Evolutionary conservation across 2,888 invertebrate species (phyloP).

Genomic region (Lutraria lutraria): DNA sequence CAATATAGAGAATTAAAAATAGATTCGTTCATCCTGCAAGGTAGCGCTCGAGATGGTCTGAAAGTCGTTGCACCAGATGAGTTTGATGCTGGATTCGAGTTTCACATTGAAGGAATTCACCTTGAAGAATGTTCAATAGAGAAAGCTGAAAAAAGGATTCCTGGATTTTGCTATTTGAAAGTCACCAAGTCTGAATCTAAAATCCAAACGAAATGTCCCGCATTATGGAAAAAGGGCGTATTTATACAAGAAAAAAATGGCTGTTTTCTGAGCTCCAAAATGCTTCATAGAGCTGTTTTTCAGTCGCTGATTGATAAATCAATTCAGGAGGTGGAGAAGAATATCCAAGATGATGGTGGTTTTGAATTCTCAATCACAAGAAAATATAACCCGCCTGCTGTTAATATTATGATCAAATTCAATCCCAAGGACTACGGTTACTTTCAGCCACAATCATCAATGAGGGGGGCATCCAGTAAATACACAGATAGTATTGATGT

Average conservation of each 20-base stretch:
- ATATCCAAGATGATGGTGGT: background rate
- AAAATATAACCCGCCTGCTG: slow-evolving; percentile 59
- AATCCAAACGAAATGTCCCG: slow-evolving; percentile 38
- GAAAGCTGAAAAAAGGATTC: slow-evolving; percentile 22
- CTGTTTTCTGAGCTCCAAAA: slow-evolving; percentile 45
- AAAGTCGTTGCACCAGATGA: slow-evolving; percentile 65
- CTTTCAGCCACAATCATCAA: background rate
- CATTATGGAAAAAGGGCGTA: slow-evolving; percentile 30
- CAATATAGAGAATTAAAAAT: slow-evolving; percentile 43
- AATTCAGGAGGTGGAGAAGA: slow-evolving; percentile 11
- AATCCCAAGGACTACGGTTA: background rate
- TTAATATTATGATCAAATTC: slow-evolving; percentile 50
- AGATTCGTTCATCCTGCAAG: slow-evolving; percentile 60
- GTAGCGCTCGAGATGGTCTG: slow-evolving; percentile 67
- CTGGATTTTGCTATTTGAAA: slow-evolving; percentile 49
- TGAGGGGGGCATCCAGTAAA: too few species aligned
- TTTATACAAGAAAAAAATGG: slow-evolving; percentile 14
- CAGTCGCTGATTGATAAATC: slow-evolving; percentile 51
- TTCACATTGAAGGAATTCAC: slow-evolving; percentile 51
- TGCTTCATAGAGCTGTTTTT: slow-evolving; percentile 47
- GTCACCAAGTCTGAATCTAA: background rate
- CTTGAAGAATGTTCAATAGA: background rate
- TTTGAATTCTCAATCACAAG: slow-evolving; percentile 35
- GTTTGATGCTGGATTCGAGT: slow-evolving; percentile 65
- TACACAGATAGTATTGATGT: slow-evolving; percentile 56